Percentiles rank a stretch among this genome's conserved stretches.
Evolutionary conservation across 2,113 vertebrate genomes (phyloP).

Genomic region (Sminthopsis crassicaudata): DNA sequence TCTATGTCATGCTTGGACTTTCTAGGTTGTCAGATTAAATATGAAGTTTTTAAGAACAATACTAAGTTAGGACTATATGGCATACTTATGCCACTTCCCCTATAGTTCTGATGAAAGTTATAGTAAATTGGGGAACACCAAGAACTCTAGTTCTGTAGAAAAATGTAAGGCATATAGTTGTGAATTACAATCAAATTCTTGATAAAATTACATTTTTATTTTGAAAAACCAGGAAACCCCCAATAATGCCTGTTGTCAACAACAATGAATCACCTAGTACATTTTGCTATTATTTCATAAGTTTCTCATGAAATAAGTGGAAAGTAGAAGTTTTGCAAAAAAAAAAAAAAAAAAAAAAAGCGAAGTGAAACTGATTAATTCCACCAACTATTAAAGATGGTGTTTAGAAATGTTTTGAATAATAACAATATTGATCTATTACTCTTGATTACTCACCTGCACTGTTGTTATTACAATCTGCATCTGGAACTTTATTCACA

Average conservation of each 20-base stretch:
- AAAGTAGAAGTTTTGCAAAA: constrained; percentile 51
- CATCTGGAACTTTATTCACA: background rate
- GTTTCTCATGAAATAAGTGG: constrained; percentile 61
- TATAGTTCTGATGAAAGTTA: background rate
- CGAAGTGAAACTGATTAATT: constrained; percentile 65
- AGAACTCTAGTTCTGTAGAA: background rate
- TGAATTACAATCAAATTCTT: background rate
- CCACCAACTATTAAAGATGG: background rate
- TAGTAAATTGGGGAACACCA: background rate
- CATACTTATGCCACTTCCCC: background rate
- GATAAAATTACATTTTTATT: background rate
- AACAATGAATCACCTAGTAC: background rate
- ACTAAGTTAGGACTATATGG: background rate
- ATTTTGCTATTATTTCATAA: constrained; percentile 43
- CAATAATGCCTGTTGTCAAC: background rate
- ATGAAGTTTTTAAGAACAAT: background rate
- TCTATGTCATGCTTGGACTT: background rate
- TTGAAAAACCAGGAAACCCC: background rate
- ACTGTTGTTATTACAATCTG: background rate
- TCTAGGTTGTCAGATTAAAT: background rate
- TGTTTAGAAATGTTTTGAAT: background rate
- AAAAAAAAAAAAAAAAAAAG: constrained; percentile 42
- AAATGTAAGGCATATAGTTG: background rate
- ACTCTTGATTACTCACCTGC: background rate
- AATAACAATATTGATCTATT: background rate